phyloP scores from a whole-genome alignment of 2,888 invertebrate genomes.

The Apodemia zela region DNA sequence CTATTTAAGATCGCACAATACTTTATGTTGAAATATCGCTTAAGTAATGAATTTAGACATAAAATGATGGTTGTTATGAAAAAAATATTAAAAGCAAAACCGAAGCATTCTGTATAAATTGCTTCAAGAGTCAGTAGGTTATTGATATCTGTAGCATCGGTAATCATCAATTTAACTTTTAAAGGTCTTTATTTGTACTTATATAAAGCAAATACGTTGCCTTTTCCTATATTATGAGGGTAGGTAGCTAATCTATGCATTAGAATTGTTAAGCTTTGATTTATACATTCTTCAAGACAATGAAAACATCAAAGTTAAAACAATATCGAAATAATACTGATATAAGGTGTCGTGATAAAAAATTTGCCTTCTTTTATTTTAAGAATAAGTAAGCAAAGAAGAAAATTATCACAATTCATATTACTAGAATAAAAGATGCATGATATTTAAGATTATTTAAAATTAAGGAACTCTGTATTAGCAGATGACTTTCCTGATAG shows the following conservation, averaged over 20 bases:
- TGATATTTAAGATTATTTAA: not conserved
- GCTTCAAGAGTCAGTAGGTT: not conserved
- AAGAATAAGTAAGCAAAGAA: not conserved
- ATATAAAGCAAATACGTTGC: not conserved
- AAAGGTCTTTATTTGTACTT: not conserved
- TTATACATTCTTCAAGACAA: not conserved
- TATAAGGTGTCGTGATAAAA: not conserved
- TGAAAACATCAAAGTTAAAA: not conserved
- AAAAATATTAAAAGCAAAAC: constrained; percentile 9
- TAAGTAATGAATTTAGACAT: constrained; percentile 14
- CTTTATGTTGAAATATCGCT: constrained; percentile 69
- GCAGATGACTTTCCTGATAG: no score
- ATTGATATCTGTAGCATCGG: not conserved
- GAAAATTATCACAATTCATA: not conserved
- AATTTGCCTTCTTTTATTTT: not conserved
- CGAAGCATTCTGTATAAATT: constrained; percentile 1
- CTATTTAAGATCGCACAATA: constrained; percentile 77
- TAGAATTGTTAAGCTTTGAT: not conserved
- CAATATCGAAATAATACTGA: not conserved
- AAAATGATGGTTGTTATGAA: constrained; percentile 1
- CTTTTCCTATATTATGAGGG: not conserved
- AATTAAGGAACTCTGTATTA: no score
- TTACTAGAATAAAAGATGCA: not conserved
- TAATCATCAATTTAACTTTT: not conserved
- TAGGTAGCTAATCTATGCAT: no score